These are phyloP conservation scores for Pangasius djambal DNA, from an alignment of 2,797 vertebrate species.

Conservation along the genomic window DNA sequence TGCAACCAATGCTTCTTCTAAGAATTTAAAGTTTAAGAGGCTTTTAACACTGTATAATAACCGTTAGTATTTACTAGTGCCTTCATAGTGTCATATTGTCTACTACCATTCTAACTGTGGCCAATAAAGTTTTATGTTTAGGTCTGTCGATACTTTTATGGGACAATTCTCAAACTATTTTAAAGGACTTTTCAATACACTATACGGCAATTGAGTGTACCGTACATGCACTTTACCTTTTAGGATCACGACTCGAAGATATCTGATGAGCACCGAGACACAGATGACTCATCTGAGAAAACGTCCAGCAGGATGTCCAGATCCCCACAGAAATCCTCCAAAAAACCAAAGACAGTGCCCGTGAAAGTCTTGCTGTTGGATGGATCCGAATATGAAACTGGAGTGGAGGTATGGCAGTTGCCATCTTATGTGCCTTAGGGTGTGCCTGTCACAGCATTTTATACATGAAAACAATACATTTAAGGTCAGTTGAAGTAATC, in stretches of 20 bases:
- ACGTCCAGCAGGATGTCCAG: conserved; percentile 95
- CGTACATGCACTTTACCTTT: not conserved
- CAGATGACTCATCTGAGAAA: conserved; percentile 91
- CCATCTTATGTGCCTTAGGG: not conserved
- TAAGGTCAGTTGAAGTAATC: not conserved
- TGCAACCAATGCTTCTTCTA: not conserved
- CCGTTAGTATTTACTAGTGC: not conserved
- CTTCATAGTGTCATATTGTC: not conserved
- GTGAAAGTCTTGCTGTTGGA: conserved; percentile 92
- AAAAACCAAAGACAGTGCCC: conserved; percentile 87
- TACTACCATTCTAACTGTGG: not conserved
- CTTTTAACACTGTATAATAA: not conserved
- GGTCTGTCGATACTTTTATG: not conserved
- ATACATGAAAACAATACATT: not conserved
- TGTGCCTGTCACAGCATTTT: not conserved
- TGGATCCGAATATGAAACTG: conserved; percentile 88
- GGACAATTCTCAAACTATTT: not conserved
- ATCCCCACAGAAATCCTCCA: conserved; percentile 91
- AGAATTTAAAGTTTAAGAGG: not conserved
- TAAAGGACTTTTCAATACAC: not conserved
- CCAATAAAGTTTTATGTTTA: not conserved
- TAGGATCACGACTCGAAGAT: conserved; percentile 67
- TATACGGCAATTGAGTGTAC: not conserved
- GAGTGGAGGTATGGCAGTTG: conserved; percentile 83
- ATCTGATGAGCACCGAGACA: conserved; percentile 84